phyloP scores from a whole-genome alignment of 2,113 vertebrate species.

The Pluvianellus socialis region DNA sequence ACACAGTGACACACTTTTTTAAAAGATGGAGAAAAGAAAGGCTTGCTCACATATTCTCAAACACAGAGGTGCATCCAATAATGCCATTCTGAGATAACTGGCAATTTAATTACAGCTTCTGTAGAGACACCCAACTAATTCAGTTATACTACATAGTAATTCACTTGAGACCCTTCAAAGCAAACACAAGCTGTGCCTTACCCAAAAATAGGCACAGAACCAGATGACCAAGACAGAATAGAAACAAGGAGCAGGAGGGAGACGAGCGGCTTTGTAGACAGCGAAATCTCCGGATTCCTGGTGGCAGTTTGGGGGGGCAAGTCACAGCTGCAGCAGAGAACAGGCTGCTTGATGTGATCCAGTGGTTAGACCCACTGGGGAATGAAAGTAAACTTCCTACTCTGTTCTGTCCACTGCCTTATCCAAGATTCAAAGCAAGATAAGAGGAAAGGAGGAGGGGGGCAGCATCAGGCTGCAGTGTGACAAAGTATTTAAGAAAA shows the following conservation, averaged over 20 bases:
- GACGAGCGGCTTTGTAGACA: background rate
- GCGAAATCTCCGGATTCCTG: background rate
- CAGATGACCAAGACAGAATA: background rate
- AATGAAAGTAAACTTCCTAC: background rate
- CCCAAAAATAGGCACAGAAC: conserved; percentile 10
- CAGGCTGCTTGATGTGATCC: background rate
- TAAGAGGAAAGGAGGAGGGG: background rate
- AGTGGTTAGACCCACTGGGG: background rate
- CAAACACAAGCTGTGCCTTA: conserved; percentile 7
- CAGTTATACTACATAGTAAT: background rate
- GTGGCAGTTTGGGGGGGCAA: background rate
- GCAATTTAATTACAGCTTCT: conserved; percentile 18
- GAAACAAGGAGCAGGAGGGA: background rate
- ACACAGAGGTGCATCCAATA: background rate
- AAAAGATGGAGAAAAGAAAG: background rate
- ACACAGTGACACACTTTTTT: background rate
- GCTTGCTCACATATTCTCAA: background rate
- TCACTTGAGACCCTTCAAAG: conserved; percentile 18
- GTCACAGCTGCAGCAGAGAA: background rate
- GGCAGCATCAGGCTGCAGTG: background rate
- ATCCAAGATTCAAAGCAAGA: conserved; percentile 12
- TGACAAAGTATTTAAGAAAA: background rate
- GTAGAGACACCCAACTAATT: conserved; percentile 23
- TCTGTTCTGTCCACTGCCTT: background rate
- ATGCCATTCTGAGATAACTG: background rate